Percentiles rank a stretch among this genome's conserved stretches.
These are phyloP conservation scores for Petrocephalus microphthalmus DNA, from an alignment of 2,113 vertebrate genomes.

Conservation along the genomic window DNA sequence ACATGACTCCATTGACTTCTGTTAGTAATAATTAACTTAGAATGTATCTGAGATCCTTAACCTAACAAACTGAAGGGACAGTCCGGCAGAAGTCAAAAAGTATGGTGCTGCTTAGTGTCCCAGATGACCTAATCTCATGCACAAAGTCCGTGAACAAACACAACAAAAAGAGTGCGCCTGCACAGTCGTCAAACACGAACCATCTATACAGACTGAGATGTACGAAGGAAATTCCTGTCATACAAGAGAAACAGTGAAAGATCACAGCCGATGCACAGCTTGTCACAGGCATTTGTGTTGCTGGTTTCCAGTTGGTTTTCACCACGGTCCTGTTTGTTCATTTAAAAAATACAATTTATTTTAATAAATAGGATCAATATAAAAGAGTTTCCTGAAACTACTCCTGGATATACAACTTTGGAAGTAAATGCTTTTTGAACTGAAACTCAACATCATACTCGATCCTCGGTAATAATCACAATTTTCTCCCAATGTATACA, in stretches of 20 bases:
- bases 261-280: background rate
- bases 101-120: background rate
- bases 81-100: background rate
- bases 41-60: background rate
- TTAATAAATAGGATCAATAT: background rate
- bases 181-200: background rate
- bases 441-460: background rate
- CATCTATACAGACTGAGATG: background rate
- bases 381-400: constrained; percentile 4
- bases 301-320: background rate
- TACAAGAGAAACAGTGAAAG: background rate
- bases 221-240: background rate
- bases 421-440: background rate
- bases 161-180: background rate
- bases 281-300: background rate
- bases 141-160: background rate
- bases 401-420: background rate
- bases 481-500: background rate
- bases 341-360: background rate
- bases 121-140: background rate
- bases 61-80: background rate
- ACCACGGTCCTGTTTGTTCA: background rate
- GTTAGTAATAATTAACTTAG: background rate
- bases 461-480: background rate
- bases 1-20: background rate